phyloP scores from a whole-genome alignment of 2,888 invertebrate species.

The Apamea anceps region DNA sequence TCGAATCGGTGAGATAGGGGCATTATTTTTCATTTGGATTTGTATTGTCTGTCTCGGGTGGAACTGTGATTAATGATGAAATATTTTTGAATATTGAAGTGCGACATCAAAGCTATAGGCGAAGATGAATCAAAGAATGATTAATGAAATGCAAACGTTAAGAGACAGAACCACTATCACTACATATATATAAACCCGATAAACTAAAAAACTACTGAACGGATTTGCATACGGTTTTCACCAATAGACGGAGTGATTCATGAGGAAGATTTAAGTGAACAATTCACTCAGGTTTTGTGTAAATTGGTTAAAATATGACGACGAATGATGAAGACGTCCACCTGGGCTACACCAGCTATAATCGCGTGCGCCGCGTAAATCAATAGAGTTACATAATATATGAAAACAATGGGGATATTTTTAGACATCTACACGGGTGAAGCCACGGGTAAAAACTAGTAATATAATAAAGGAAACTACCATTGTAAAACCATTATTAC shows the following conservation, averaged over 20 bases:
- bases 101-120: background rate
- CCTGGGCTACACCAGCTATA: too few species aligned
- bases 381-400: too few species aligned
- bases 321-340: too few species aligned
- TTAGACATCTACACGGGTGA: too few species aligned
- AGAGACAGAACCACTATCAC: background rate
- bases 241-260: too few species aligned
- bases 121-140: background rate
- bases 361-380: too few species aligned
- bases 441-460: background rate
- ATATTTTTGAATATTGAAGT: conserved; percentile 28
- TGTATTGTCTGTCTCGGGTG: conserved; percentile 20
- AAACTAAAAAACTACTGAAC: too few species aligned
- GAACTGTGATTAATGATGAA: conserved; percentile 25
- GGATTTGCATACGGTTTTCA: too few species aligned
- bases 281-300: too few species aligned
- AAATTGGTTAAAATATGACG: too few species aligned
- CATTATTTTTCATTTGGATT: conserved; percentile 55
- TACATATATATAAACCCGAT: background rate
- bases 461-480: background rate
- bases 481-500: background rate
- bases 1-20: conserved; percentile 37
- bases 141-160: background rate
- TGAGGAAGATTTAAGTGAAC: too few species aligned
- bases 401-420: background rate